Evolutionary conservation across 2,797 vertebrate genomes (phyloP).

Genomic region (Poeciliopsis presidionis): DNA sequence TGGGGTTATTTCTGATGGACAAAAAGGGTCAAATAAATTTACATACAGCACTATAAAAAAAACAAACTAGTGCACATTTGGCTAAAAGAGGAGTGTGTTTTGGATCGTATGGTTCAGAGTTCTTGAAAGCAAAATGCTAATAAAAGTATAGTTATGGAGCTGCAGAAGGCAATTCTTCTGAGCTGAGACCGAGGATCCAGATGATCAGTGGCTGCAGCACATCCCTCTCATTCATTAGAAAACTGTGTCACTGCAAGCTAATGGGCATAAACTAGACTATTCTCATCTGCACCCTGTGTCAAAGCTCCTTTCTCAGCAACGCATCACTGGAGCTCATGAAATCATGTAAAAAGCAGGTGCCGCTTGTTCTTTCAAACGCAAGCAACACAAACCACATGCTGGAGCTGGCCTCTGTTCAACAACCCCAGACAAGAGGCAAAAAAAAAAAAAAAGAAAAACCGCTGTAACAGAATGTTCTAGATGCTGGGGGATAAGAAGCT

Average conservation of each 20-base stretch:
- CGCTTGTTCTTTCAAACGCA: constrained; percentile 5
- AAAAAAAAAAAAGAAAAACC: not conserved
- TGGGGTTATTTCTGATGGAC: constrained; percentile 1
- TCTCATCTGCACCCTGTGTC: constrained; percentile 9
- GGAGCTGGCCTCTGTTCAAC: constrained; percentile 6
- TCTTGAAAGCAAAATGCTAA: constrained; percentile 7
- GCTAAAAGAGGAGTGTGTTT: not conserved
- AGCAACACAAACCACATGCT: constrained; percentile 16
- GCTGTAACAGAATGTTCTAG: constrained; percentile 18
- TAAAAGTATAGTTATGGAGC: constrained; percentile 28
- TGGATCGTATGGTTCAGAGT: not conserved
- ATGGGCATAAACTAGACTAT: constrained; percentile 21
- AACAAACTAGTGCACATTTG: not conserved
- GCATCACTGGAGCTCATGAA: not conserved
- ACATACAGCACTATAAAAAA: not conserved
- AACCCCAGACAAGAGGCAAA: not conserved
- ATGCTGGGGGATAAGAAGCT: constrained; percentile 1
- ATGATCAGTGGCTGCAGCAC: constrained; percentile 60
- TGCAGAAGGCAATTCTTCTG: constrained; percentile 39
- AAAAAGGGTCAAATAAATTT: not conserved
- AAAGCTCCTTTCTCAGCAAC: constrained; percentile 6
- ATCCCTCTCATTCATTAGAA: constrained; percentile 47
- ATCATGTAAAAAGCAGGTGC: constrained; percentile 8
- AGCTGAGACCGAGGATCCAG: constrained; percentile 25
- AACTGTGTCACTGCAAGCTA: constrained; percentile 35